Evolutionary conservation across 1,140 invertebrate species (phyloP).

Genomic region (Drosophila saltans): DNA sequence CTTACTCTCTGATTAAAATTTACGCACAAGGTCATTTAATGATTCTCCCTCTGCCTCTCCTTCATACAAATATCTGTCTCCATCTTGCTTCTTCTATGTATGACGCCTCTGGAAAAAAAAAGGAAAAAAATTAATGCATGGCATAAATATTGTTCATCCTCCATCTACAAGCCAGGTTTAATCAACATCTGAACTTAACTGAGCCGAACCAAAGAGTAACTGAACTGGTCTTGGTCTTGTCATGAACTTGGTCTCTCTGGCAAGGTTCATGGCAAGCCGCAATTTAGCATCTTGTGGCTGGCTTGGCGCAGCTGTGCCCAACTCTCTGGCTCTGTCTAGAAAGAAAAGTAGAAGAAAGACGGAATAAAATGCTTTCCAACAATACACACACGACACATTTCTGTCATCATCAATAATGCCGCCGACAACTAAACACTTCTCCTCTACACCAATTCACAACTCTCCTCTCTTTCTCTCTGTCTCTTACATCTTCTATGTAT

Average conservation of each 20-base stretch:
- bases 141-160: slow-evolving; percentile 70
- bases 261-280: slow-evolving; percentile 41
- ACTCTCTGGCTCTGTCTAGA: slow-evolving; percentile 29
- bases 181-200: slow-evolving; percentile 46
- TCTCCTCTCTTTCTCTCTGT: not conserved
- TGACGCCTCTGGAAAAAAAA: not conserved
- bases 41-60: not conserved
- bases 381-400: slow-evolving; percentile 66
- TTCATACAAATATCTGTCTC: not conserved
- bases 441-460: slow-evolving; percentile 15
- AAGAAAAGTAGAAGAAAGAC: slow-evolving; percentile 16
- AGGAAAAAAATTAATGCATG: slow-evolving; percentile 71
- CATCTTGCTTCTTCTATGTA: no score
- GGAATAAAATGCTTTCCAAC: slow-evolving; percentile 50
- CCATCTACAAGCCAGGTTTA: slow-evolving; percentile 37
- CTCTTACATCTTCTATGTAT: slow-evolving; percentile 28
- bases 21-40: slow-evolving; percentile 71
- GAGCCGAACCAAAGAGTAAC: not conserved
- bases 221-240: slow-evolving; percentile 13
- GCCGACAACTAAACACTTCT: slow-evolving; percentile 61
- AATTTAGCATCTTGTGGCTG: slow-evolving; percentile 15
- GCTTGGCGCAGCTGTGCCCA: slow-evolving; percentile 34
- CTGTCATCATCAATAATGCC: slow-evolving; percentile 81
- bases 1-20: slow-evolving; percentile 69
- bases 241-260: slow-evolving; percentile 42